Conservation (phyloP, 30 jellyfish, hydroid and myxozoan species). For the Aurelia aurita region DNA sequence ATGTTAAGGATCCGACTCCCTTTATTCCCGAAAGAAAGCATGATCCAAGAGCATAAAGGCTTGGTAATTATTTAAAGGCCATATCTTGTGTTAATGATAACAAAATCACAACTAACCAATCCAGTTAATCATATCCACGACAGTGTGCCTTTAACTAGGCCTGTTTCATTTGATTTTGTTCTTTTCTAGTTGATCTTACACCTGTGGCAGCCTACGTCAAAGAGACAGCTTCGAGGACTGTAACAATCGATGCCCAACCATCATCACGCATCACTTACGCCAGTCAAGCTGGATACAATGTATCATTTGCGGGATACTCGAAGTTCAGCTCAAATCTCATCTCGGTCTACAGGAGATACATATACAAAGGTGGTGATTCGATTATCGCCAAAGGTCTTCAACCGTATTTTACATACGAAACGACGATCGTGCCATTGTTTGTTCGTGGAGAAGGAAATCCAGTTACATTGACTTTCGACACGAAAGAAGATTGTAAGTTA, state of each 20-base stretch:
- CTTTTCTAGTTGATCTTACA: slow-evolving; percentile 23
- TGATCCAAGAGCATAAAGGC: too few species aligned
- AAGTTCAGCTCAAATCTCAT: not conserved
- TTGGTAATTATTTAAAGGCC: too few species aligned
- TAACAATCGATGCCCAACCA: slow-evolving; percentile 9
- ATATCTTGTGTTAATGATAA: too few species aligned
- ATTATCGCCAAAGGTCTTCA: slow-evolving; percentile 1
- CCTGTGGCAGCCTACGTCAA: slow-evolving; percentile 5
- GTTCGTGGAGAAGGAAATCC: slow-evolving; percentile 49
- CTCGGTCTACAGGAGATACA: slow-evolving; percentile 1
- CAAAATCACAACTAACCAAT: too few species aligned
- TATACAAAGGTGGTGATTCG: slow-evolving; percentile 20
- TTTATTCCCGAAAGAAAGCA: too few species aligned
- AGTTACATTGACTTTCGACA: not conserved
- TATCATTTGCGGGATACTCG: slow-evolving; percentile 20
- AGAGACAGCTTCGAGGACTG: slow-evolving; percentile 18
- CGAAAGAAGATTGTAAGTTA: slow-evolving; percentile 37
- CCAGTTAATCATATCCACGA: too few species aligned
- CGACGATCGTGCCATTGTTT: slow-evolving; percentile 5
- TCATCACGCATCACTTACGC: not conserved
- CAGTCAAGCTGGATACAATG: slow-evolving; percentile 49
- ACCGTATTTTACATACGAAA: slow-evolving; percentile 28
- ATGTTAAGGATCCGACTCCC: too few species aligned
- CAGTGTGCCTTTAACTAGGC: too few species aligned
- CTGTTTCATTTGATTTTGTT: too few species aligned